Evolutionary conservation across 2,113 vertebrate species (phyloP).

Genomic region (Trematomus loennbergii): DNA sequence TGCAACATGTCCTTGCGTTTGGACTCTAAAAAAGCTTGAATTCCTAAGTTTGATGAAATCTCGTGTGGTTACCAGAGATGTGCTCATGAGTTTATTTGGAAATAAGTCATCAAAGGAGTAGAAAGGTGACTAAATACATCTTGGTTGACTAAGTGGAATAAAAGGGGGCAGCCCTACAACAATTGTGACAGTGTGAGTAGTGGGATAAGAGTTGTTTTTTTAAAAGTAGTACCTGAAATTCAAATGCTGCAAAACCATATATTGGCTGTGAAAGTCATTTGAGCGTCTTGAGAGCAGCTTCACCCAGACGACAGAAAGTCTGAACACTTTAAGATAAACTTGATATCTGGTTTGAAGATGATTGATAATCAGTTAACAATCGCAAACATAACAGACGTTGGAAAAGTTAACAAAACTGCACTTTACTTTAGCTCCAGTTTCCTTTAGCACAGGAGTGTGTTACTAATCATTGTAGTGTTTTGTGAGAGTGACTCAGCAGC

Average conservation of each 20-base stretch:
- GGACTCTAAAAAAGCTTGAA: not conserved
- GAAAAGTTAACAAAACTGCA: not conserved
- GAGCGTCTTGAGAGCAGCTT: not conserved
- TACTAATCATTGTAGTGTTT: not conserved
- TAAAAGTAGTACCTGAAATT: not conserved
- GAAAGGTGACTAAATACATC: too few relatives aligned
- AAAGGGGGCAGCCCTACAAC: too few relatives aligned
- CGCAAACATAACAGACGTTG: not conserved
- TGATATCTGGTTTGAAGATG: not conserved
- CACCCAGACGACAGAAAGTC: too few relatives aligned
- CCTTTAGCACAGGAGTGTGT: not conserved
- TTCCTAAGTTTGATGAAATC: too few relatives aligned
- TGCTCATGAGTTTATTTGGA: too few relatives aligned
- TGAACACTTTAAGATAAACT: not conserved
- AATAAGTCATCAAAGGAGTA: too few relatives aligned
- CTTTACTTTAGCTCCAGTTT: too few relatives aligned
- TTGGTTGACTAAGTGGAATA: too few relatives aligned
- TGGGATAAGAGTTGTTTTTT: not conserved
- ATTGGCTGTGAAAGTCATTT: not conserved
- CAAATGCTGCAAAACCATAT: not conserved
- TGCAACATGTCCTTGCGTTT: not conserved
- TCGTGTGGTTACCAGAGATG: too few relatives aligned
- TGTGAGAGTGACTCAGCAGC: conserved; percentile 16
- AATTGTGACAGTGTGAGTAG: too few relatives aligned
- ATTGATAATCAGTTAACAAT: not conserved